Conservation (phyloP, 2,797 vertebrate species). For the Phrynocephalus vlangalii region DNA sequence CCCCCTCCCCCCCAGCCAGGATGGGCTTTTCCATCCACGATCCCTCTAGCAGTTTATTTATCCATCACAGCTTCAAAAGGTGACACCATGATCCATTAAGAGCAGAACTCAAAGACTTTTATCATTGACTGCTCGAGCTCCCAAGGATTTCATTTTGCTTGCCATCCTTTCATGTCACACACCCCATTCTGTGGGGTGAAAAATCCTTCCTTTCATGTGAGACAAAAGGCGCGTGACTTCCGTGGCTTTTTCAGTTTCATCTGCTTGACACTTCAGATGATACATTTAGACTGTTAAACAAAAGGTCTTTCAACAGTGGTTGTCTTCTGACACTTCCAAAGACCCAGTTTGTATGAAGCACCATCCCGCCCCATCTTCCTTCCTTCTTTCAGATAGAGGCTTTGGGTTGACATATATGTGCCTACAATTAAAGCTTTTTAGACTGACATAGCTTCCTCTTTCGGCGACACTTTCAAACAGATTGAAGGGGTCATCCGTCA, state of each 20-base stretch:
- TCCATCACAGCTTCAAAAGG: background rate
- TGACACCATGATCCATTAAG: background rate
- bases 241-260: background rate
- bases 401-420: background rate
- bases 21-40: background rate
- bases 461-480: slow-evolving; percentile 22
- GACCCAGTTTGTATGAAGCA: slow-evolving; percentile 1
- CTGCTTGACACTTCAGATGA: background rate
- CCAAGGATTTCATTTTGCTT: slow-evolving; percentile 9
- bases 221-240: slow-evolving; percentile 12
- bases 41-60: background rate
- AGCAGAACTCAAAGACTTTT: background rate
- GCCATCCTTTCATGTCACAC: background rate
- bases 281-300: slow-evolving; percentile 14
- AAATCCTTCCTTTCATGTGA: background rate
- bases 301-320: background rate
- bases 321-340: slow-evolving; percentile 25
- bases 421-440: background rate
- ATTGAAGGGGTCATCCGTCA: background rate
- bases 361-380: background rate
- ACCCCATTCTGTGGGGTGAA: background rate
- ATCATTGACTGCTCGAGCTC: background rate
- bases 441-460: background rate
- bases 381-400: background rate
- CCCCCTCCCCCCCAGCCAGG: background rate